Base-by-base conservation (phyloP, 2,888 invertebrate species). In the Andrena chrysosceles region DNA sequence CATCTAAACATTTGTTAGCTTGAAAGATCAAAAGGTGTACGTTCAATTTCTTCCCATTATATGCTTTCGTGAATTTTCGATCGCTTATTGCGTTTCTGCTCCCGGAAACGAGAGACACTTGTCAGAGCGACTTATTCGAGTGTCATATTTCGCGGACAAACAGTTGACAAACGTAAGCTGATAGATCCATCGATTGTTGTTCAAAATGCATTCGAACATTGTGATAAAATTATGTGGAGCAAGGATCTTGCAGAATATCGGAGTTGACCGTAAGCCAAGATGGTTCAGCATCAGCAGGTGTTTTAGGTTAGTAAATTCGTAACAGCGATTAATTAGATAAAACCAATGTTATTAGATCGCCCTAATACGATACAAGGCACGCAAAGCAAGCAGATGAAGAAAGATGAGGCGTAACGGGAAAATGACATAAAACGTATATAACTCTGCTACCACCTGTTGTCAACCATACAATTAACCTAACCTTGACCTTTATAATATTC, bases 161-260 rank as follows among this genome's bases (percentile, higher is more conserved):
- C 72, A 75, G 54, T 26, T 26, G 33, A 23, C 16, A 6, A 54
- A 64, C 31, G 7, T 13, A 52, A 20, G 13, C 26, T 13, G 4
- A 42, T 1, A 42, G 16, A 42, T 42, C 42, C 1, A 42, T 42
- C 42, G 42, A 42, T 60, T 13, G 13, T 20, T 31, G 7, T 48
- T 64, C 1, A 88, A 86, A 73, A 93, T 93, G 93, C 89, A 89
- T 72, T 84, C 90, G 64, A 91, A 91, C 84, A 87, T 91, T 75
- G 82, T 93, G 10, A 73, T 92, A 42, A 93, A 91, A 83, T 85
- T 92, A 63, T 91, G 91, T 83, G 89, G 91, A 60, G 77, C 85
- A 8, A 85, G 80, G 64, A 63, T 92, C 49, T 73, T 91, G 60
- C 89, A 86, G 73, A 88, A 88, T 70, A 66, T 85, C 52, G 71